Evolutionary conservation across 2,888 invertebrate species (phyloP).

Genomic region (Leucophenga montana): DNA sequence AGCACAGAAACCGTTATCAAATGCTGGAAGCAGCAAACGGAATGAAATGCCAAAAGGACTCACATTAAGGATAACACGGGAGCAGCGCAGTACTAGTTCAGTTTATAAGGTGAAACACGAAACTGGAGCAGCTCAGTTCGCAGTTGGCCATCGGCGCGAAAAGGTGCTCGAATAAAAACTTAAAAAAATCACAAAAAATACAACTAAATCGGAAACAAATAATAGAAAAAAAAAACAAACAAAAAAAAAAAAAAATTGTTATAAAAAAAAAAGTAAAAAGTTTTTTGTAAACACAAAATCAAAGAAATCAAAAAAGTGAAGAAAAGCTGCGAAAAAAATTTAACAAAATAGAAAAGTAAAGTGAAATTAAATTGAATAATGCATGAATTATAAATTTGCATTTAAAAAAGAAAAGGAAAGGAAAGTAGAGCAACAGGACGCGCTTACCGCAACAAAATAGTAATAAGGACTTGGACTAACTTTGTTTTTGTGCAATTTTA

Average conservation of each 20-base stretch:
- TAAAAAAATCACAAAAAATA: conserved; percentile 41
- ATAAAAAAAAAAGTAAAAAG: conserved; percentile 28
- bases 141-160: conserved; percentile 67
- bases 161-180: conserved; percentile 58
- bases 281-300: conserved; percentile 27
- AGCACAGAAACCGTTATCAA: conserved; percentile 35
- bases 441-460: too few relatives aligned
- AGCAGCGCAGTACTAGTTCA: conserved; percentile 33
- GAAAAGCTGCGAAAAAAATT: not conserved
- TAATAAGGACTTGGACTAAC: not conserved
- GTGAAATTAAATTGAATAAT: conserved; percentile 39
- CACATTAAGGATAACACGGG: conserved; percentile 57
- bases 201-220: too few relatives aligned
- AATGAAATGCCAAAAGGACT: conserved; percentile 39
- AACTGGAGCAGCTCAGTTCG: conserved; percentile 67
- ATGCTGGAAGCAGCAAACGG: conserved; percentile 52
- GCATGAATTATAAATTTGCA: conserved; percentile 33
- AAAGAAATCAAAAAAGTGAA: not conserved
- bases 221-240: conserved; percentile 32
- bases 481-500: too few relatives aligned
- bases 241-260: conserved; percentile 35
- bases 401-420: conserved; percentile 24
- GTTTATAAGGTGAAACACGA: conserved; percentile 60
- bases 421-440: not conserved
- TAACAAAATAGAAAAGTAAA: conserved; percentile 25